Percentiles rank a stretch among this genome's conserved stretches.
These are phyloP conservation scores for Sarcoramphus papa DNA, from an alignment of 2,797 vertebrate genomes.

Conservation along the genomic window DNA sequence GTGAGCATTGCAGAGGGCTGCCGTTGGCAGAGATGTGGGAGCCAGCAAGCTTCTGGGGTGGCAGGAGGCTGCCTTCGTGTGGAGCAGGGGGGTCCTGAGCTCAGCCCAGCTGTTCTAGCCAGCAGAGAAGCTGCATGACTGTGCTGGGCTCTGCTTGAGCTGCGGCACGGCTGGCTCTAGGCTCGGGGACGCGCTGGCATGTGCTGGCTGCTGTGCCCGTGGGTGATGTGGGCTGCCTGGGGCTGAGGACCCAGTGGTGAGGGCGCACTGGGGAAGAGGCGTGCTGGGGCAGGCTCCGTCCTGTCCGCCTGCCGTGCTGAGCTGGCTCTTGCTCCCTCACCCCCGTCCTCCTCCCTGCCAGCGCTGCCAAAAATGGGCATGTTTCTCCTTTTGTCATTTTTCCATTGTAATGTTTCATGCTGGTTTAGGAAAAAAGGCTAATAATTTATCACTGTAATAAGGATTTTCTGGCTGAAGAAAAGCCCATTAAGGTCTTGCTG, in stretches of 20 bases:
- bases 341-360: not conserved
- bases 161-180: rapidly evolving
- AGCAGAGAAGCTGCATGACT: rapidly evolving
- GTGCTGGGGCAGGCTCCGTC: not conserved
- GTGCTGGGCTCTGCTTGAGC: not conserved
- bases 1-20: not conserved
- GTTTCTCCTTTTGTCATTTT: constrained; percentile 36
- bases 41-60: not conserved
- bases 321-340: not conserved
- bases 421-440: constrained; percentile 29
- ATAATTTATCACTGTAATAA: constrained; percentile 15
- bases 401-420: not conserved
- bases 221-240: not conserved
- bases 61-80: not conserved
- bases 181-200: rapidly evolving
- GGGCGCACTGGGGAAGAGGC: not conserved
- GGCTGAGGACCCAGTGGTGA: not conserved
- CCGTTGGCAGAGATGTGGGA: not conserved
- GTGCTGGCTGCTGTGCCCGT: not conserved
- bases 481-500: constrained; percentile 52
- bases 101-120: not conserved
- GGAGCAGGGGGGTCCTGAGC: not conserved
- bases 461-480: constrained; percentile 58
- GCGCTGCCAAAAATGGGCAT: not conserved
- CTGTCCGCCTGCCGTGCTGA: rapidly evolving